These are phyloP conservation scores for Gavialis gangeticus DNA, from an alignment of 2,113 vertebrate species.

Conservation along the genomic window DNA sequence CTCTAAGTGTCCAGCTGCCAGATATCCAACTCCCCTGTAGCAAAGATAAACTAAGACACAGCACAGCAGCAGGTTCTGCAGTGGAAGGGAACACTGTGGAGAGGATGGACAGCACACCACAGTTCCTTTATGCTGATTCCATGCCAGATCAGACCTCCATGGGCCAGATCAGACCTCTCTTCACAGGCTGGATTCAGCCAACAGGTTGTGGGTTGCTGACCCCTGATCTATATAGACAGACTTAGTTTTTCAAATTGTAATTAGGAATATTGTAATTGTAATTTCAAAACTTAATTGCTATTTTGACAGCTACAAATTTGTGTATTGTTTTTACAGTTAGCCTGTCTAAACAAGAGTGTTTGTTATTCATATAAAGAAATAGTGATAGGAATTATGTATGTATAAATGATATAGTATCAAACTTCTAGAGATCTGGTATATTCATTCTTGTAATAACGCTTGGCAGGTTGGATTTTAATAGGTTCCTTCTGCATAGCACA, in stretches of 20 bases:
- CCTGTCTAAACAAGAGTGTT: not conserved
- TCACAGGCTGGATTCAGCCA: too few relatives aligned
- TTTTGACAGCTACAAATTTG: not conserved
- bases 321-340: not conserved
- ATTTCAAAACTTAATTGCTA: not conserved
- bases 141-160: too few relatives aligned
- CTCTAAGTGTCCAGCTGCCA: too few relatives aligned
- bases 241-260: not conserved
- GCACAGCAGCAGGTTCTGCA: too few relatives aligned
- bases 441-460: not conserved
- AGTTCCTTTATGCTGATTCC: too few relatives aligned
- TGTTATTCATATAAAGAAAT: not conserved
- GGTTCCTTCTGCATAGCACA: not conserved
- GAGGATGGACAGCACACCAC: too few relatives aligned
- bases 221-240: not conserved
- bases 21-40: too few relatives aligned
- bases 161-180: too few relatives aligned
- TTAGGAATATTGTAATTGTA: not conserved
- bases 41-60: too few relatives aligned
- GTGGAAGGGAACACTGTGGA: too few relatives aligned
- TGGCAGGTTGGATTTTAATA: not conserved
- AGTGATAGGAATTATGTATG: not conserved
- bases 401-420: not conserved
- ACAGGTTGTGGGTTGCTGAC: too few relatives aligned
- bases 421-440: not conserved